Evolutionary conservation across 1,140 invertebrate species (phyloP), one percentile per base, ranked within the genome.

Genomic region (Drosophila aff.): DNA sequence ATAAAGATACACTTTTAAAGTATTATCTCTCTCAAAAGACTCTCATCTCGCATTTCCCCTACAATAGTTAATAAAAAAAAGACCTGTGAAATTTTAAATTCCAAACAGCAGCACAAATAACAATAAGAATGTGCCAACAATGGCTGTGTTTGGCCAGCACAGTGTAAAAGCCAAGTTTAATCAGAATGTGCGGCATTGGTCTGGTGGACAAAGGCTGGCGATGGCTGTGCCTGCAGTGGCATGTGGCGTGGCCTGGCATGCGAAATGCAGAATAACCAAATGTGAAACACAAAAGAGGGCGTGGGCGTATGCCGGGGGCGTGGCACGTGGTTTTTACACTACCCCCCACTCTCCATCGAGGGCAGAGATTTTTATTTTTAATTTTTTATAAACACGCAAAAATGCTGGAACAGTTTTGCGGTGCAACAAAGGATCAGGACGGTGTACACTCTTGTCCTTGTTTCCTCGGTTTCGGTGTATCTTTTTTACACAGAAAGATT

Each of bases 311-410:
- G 26, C 40, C 44, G 59, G 38, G 13, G 53, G 50, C 33, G 43
- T 60, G 68, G 40, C 55, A 44, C n/a, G 50, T 38, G 49, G 16
- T 28, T 66, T 72, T 74, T 43, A 8, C 50, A 21, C 31, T 62
- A 9, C 47, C 33, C 4, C 5, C 44, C 33, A 36, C 33, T 36
- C n/a, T 3, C n/a, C 33, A 38, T 6, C 33, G 15, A 28, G 38
- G 44, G 26, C 72, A 69, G 43, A 61, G 80, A 82, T 84, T 84
- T 82, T 81, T 58, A 59, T 79, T 75, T 85, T 85, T 72, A 89
- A 89, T 87, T 89, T 87, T 87, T 87, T 77, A 87, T 83, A 87
- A 87, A 75, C 84, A 87, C 83, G 80, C 83, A 86, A 80, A 86
- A 87, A 86, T 73, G 50, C 62, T 82, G 72, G 69, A 87, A 86